Percentiles rank a stretch among this genome's conserved stretches.
phyloP scores from a whole-genome alignment of 2,888 invertebrate genomes.

The Unio delphinus region DNA sequence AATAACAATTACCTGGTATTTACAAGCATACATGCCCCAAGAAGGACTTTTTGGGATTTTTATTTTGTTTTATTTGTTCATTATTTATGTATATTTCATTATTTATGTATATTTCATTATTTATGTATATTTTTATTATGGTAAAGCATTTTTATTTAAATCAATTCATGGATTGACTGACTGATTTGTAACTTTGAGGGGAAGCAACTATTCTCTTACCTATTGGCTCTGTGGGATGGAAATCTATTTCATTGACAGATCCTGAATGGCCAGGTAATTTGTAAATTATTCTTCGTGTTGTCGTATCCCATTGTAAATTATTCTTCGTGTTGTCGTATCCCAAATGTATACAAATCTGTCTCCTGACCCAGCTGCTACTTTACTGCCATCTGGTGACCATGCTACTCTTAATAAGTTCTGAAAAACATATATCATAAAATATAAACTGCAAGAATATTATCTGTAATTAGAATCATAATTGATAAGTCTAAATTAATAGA shows the following conservation, averaged over 20 bases:
- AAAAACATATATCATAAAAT: slow-evolving; percentile 32
- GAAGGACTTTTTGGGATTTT: too few species aligned
- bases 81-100: background rate
- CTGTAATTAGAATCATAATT: too few species aligned
- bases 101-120: too few species aligned
- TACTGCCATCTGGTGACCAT: slow-evolving; percentile 94
- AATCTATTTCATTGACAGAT: slow-evolving; percentile 95
- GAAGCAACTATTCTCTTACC: slow-evolving; percentile 71
- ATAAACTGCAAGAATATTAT: too few species aligned
- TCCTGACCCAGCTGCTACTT: slow-evolving; percentile 92
- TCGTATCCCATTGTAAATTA: slow-evolving; percentile 99
- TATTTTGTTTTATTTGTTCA: too few species aligned
- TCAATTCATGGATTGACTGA: slow-evolving; percentile 1
- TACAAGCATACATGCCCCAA: too few species aligned
- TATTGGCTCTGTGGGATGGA: slow-evolving; percentile 94
- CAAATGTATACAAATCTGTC: slow-evolving; percentile 97
- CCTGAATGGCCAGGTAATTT: slow-evolving; percentile 98
- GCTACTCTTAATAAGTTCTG: slow-evolving; percentile 90
- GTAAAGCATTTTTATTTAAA: background rate
- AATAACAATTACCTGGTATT: too few species aligned
- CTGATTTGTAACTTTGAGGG: background rate
- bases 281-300: slow-evolving; percentile 90
- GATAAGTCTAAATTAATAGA: too few species aligned
- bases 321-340: slow-evolving; percentile 93
- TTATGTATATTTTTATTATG: background rate